A percentile compares a stretch with the other conserved stretches of the same genome.
Conservation (phyloP, 2,113 vertebrate genomes). For the Telmatochromis brachygnathus region DNA sequence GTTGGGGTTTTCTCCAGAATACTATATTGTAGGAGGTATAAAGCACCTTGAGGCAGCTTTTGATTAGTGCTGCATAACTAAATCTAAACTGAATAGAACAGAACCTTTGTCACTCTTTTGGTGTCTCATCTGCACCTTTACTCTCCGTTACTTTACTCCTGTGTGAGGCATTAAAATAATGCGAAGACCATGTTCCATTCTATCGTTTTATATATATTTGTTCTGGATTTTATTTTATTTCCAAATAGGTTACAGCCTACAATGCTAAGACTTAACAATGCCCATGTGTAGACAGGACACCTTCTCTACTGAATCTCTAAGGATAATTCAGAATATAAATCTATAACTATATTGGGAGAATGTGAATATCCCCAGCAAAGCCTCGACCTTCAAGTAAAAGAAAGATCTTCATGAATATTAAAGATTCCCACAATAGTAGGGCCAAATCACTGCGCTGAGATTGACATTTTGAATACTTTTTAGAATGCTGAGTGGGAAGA, state of each 20-base stretch:
- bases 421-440: slow-evolving; percentile 46
- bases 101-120: background rate
- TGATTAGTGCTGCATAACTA: background rate
- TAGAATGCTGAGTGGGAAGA: slow-evolving; percentile 35
- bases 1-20: background rate
- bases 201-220: background rate
- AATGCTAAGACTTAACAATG: background rate
- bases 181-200: background rate
- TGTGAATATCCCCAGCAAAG: slow-evolving; percentile 13
- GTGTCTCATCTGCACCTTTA: background rate
- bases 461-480: slow-evolving; percentile 57
- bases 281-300: background rate
- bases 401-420: slow-evolving; percentile 66
- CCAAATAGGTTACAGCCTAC: background rate
- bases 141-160: background rate
- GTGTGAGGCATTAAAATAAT: background rate
- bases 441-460: slow-evolving; percentile 30
- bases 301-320: background rate
- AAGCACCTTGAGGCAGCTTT: background rate
- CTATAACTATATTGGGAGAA: background rate
- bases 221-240: background rate
- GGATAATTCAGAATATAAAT: background rate
- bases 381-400: background rate
- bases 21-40: background rate
- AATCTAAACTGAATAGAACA: background rate